Evolutionary conservation across 2,113 vertebrate species (phyloP), one percentile per base, ranked within the genome.

Genomic region (Callocephalon fimbriatum): DNA sequence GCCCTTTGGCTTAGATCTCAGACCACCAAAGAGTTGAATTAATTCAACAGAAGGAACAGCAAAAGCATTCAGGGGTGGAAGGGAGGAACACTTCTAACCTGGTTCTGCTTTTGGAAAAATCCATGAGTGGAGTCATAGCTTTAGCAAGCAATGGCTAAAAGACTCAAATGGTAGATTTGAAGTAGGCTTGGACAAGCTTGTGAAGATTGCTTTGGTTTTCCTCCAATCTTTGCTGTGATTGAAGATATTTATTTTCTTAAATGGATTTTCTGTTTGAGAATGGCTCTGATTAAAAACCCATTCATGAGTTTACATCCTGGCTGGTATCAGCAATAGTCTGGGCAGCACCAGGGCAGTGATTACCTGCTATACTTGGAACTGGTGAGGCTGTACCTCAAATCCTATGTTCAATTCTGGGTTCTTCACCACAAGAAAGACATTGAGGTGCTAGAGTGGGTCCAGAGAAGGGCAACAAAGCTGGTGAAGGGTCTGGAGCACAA

Each of bases 81-180:
- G 6, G 10, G 17, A 61, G n/a, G 29, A 29, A 14, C 22, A 10
- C 19, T 58, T 67, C 15, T 48, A 10, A 10, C 37, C 56, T 79
- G 12, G 7, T 63, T 95, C 42, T 88, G 31, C 31, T 56, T 22
- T 17, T 68, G 53, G 42, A 79, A 67, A 48, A 85, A 48, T 48
- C 35, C 19, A 1, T 12, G n/a, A 56, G 29, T 59, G 13, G 56
- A 59, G 31, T 42, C 0, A 0, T 23, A 51, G 29, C 21, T 79
- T 50, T 51, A 65, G 32, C 63, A 71, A 65, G 38, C n/a, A 71
- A 7, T 15, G 11, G 37, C 37, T 93, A 19, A 59, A 70, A 65
- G 21, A 3, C 37, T 35, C 15, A 35, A 47, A 53, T 15, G 8
- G 11, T 50, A 50, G 17, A 31, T 59, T 61, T 66, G 59, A 77